phyloP scores from a whole-genome alignment of 1,140 invertebrate species.

The Bombus superbus region DNA sequence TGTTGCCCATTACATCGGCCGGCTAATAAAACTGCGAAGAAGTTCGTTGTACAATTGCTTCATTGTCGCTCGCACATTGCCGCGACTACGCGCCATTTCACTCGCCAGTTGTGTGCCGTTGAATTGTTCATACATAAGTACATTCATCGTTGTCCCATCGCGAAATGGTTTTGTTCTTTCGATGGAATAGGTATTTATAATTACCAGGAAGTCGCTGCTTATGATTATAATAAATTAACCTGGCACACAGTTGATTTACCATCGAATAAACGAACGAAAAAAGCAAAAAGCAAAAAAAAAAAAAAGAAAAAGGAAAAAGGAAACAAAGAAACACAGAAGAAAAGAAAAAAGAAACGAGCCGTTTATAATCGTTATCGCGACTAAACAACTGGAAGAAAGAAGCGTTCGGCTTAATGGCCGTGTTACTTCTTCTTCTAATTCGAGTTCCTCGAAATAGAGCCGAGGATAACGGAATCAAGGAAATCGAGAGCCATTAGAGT shows the following conservation, averaged over 20 bases:
- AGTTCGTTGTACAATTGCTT: conserved; percentile 37
- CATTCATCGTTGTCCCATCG: not conserved
- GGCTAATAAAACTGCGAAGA: conserved; percentile 58
- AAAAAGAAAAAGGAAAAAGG: no score
- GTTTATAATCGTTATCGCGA: not conserved
- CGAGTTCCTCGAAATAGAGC: not conserved
- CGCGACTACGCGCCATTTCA: not conserved
- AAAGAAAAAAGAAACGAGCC: not conserved
- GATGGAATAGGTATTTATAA: not conserved
- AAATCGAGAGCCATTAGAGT: not conserved
- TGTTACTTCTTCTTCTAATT: not conserved
- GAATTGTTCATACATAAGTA: not conserved
- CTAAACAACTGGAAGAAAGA: not conserved
- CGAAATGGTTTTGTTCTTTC: not conserved
- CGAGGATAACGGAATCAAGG: not conserved
- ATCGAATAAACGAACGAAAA: rapidly evolving
- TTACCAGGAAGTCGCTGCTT: not conserved
- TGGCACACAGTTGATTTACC: not conserved
- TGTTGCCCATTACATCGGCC: conserved; percentile 61
- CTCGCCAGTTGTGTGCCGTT: not conserved
- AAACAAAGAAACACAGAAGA: no score
- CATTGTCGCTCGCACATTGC: conserved; percentile 21
- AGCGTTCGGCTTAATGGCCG: not conserved
- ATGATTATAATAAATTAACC: not conserved
- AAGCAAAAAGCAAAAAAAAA: no score